A percentile compares a stretch with the other conserved stretches of the same genome.
Conservation (phyloP, 2,797 vertebrate genomes). For the Dipus sagitta region DNA sequence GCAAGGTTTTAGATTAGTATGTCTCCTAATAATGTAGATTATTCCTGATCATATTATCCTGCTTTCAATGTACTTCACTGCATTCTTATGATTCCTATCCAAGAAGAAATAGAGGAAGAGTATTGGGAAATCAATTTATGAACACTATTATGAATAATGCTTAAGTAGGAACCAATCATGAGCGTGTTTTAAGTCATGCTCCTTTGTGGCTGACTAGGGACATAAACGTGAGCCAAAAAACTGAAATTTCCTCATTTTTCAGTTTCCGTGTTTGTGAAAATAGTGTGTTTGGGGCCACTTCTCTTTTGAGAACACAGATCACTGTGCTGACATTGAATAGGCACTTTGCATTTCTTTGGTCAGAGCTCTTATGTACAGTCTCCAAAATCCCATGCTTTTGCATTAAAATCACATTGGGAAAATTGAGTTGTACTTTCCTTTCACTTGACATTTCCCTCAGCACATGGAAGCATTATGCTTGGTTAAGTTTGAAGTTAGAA, state of each 20-base stretch:
- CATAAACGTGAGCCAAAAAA: conserved; percentile 19
- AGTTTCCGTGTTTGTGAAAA: conserved; percentile 17
- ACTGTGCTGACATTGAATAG: not conserved
- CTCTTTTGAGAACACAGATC: not conserved
- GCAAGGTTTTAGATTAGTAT: not conserved
- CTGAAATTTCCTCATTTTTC: not conserved
- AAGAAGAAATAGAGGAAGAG: conserved; percentile 25
- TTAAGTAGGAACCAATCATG: not conserved
- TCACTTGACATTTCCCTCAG: conserved; percentile 41
- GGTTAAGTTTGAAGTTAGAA: conserved; percentile 7
- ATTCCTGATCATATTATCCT: not conserved
- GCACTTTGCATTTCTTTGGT: conserved; percentile 17
- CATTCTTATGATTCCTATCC: not conserved
- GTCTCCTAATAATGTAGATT: not conserved
- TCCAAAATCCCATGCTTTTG: conserved; percentile 1
- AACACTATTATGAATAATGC: conserved; percentile 22
- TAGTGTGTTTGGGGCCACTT: not conserved
- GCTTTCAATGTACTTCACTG: not conserved
- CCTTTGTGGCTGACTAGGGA: not conserved
- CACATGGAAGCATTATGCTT: conserved; percentile 11
- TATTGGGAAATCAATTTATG: not conserved
- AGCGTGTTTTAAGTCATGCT: not conserved
- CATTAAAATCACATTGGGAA: conserved; percentile 43
- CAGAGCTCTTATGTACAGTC: conserved; percentile 25
- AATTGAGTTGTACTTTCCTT: conserved; percentile 20